These are phyloP conservation scores for Scaptomyza graminum DNA, from an alignment of 1,140 invertebrate genomes.

Conservation along the genomic window DNA sequence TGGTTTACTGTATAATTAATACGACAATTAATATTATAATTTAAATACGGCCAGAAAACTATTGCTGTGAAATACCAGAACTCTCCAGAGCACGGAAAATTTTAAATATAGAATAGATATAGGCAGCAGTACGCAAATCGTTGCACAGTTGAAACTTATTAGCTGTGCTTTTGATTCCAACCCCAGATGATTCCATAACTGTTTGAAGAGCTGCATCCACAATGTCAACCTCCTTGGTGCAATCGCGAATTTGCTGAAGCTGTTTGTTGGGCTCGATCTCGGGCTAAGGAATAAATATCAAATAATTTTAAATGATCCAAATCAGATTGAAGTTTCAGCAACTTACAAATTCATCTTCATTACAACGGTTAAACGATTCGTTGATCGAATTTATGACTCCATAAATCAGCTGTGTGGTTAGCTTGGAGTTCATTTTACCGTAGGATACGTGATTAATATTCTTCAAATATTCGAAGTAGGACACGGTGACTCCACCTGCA, in stretches of 20 bases:
- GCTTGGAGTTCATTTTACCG: conserved; percentile 90
- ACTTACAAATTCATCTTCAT: conserved; percentile 33
- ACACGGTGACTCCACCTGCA: conserved; percentile 95
- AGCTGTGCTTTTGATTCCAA: conserved; percentile 89
- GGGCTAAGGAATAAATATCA: conserved; percentile 30
- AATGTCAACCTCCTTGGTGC: conserved; percentile 91
- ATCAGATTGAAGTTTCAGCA: neutral
- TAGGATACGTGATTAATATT: conserved; percentile 96
- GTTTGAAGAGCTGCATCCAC: conserved; percentile 93
- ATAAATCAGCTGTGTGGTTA: conserved; percentile 53
- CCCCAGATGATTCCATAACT: conserved; percentile 89
- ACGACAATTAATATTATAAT: too few species aligned
- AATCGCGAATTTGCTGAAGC: conserved; percentile 84
- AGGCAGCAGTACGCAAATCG: conserved; percentile 93
- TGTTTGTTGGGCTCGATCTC: conserved; percentile 87
- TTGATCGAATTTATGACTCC: conserved; percentile 70
- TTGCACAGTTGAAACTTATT: conserved; percentile 90
- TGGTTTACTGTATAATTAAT: too few species aligned
- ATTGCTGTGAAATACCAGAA: conserved; percentile 85
- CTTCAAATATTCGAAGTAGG: conserved; percentile 97
- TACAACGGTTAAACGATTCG: conserved; percentile 39
- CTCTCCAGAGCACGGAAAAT: conserved; percentile 92
- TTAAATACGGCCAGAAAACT: neutral
- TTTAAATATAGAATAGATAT: conserved; percentile 92
- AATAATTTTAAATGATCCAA: neutral